phyloP scores from a whole-genome alignment of 2,888 invertebrate genomes.

The Callosobruchus maculatus region DNA sequence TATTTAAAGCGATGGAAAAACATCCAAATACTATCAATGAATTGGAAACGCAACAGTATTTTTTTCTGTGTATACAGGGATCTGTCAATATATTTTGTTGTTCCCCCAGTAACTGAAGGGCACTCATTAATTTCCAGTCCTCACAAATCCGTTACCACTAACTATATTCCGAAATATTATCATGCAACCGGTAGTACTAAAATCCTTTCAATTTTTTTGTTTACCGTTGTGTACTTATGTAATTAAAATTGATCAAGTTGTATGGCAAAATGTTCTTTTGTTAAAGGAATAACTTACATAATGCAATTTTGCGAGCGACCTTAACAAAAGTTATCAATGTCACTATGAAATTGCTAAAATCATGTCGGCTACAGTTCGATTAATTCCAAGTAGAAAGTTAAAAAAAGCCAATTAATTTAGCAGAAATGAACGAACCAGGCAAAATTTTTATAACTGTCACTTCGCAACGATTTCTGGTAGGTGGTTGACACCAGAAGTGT shows the following conservation, averaged over 20 bases:
- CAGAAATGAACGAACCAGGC: background rate
- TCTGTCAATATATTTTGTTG: too few relatives aligned
- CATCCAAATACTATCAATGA: too few relatives aligned
- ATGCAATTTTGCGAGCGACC: background rate
- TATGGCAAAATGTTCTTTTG: background rate
- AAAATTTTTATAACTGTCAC: background rate
- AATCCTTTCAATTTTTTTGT: background rate
- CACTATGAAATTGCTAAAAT: background rate
- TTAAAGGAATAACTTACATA: background rate
- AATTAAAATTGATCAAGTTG: background rate
- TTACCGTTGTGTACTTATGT: background rate
- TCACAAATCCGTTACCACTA: too few relatives aligned
- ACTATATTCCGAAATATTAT: too few relatives aligned
- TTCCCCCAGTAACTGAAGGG: too few relatives aligned
- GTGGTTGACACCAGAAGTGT: background rate
- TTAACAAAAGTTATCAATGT: background rate
- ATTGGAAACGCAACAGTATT: too few relatives aligned
- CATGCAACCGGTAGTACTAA: background rate
- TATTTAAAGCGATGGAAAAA: too few relatives aligned
- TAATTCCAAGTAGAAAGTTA: background rate
- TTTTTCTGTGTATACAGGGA: too few relatives aligned
- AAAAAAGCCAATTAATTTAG: background rate
- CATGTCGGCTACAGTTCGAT: background rate
- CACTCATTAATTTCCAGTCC: too few relatives aligned
- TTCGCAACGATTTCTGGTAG: background rate